Base-by-base conservation (phyloP, 2,113 vertebrate species). In the Callipepla squamata region DNA sequence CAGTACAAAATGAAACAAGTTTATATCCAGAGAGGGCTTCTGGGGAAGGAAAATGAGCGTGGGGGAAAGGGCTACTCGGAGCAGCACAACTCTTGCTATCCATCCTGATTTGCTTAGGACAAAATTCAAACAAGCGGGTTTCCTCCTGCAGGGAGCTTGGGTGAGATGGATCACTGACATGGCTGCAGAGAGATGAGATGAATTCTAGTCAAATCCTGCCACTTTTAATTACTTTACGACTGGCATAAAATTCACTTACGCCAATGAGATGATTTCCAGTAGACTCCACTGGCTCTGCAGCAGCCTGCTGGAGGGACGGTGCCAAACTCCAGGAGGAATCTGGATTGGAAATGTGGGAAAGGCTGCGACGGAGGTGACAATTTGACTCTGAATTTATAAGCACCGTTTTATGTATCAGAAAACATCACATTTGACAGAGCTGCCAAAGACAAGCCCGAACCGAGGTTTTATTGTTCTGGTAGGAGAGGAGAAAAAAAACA, bases 381-480 rank as follows among this genome's bases (percentile, higher is more conserved):
- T 40, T 44, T n/a, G 68, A 18, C 57, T 82, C 58, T 51, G 85
- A 80, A 72, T 81, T 88, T 87, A 90, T 44, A 72, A 85, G 47
- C 66, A 44, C 65, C 57, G 11, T 50, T 83, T 87, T 87, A 68
- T 42, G 20, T 55, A 72, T 65, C 78, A 57, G 76, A 38, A 93
- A 91, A 55, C 55, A 86, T 55, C 90, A 48, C 83, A 70, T 79
- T 70, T 93, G 92, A 90, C 87, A 90, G 66, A 92, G 48, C 89
- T 91, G 87, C 72, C 93, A 93, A 69, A 90, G 85, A 95, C 69
- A 92, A 90, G 65, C 5, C 13, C 40, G 59, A 93, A 69, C 63
- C 79, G 74, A 32, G 83, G 18, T 75, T 92, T 92, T 70, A 38
- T 63, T 77, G 74, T 91, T 83, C 87, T 85, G 88, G 63, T 82